phyloP scores from a whole-genome alignment of 2,113 vertebrate species.

The Mirounga angustirostris region DNA sequence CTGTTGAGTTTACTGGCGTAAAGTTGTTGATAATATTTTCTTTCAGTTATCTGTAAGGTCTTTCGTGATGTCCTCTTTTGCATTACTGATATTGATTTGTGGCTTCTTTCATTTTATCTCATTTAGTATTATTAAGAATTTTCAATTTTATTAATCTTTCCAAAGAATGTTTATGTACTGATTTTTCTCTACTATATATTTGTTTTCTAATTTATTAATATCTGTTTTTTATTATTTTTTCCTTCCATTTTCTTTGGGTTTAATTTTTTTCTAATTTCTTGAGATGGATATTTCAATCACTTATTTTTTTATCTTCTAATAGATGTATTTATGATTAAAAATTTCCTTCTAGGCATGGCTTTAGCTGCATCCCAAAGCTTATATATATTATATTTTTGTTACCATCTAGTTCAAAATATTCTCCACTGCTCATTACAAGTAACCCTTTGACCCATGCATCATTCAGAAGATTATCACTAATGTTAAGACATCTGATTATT shows the following conservation, averaged over 20 bases:
- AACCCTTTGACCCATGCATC: neutral
- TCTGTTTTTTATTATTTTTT: neutral
- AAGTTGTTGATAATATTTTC: neutral
- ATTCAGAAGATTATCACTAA: neutral
- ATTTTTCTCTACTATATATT: neutral
- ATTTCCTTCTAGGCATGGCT: neutral
- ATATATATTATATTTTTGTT: neutral
- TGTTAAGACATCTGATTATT: neutral
- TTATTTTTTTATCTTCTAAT: neutral
- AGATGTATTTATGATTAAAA: neutral
- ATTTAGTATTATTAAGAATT: neutral
- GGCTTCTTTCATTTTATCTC: neutral
- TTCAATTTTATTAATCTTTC: neutral
- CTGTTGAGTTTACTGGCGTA: neutral
- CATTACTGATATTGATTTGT: neutral
- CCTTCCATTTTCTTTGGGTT: neutral
- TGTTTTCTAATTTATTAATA: neutral
- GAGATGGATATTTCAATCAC: neutral
- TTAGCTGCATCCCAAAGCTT: neutral
- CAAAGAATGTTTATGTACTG: neutral
- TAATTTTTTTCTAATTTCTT: neutral
- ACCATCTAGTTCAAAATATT: neutral
- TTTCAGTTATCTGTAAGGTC: neutral
- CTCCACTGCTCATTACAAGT: neutral
- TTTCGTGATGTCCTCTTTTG: neutral